Percentiles rank a stretch among this genome's conserved stretches.
These are phyloP conservation scores for Thamnophis sirtalis DNA, from an alignment of 2,113 vertebrate species.

Conservation along the genomic window DNA sequence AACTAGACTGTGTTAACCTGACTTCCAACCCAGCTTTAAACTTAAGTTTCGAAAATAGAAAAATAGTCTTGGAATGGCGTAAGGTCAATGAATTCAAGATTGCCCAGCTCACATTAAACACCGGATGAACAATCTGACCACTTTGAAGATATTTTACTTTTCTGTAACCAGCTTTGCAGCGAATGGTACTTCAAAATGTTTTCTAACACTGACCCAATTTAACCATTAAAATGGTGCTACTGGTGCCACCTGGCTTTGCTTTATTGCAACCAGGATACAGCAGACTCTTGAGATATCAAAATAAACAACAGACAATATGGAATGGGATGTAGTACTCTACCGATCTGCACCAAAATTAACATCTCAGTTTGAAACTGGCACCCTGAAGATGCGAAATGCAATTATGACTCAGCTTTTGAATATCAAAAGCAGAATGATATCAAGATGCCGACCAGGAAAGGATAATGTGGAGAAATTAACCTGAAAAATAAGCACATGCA, in stretches of 20 bases:
- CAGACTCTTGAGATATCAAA: neutral
- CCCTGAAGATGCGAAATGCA: neutral
- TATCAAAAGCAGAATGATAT: neutral
- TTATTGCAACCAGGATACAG: neutral
- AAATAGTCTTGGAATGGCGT: neutral
- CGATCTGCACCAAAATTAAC: rapidly evolving
- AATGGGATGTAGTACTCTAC: rapidly evolving
- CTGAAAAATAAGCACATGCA: neutral
- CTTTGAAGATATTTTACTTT: neutral
- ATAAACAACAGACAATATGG: rapidly evolving
- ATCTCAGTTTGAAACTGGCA: rapidly evolving
- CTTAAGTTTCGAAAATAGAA: neutral
- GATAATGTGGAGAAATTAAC: neutral
- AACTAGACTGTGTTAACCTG: neutral
- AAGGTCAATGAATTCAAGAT: neutral
- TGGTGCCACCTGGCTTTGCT: rapidly evolving
- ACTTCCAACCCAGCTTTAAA: neutral
- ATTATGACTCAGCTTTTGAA: rapidly evolving
- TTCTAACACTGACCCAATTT: neutral
- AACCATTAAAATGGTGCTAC: neutral
- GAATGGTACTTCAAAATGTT: neutral
- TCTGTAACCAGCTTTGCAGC: neutral
- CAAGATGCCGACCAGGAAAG: rapidly evolving
- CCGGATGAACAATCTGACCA: neutral
- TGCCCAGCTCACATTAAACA: neutral